Evolutionary conservation across 2,888 invertebrate genomes (phyloP), one percentile per base, ranked within the genome.

Genomic region (Nemapogon koenigi): DNA sequence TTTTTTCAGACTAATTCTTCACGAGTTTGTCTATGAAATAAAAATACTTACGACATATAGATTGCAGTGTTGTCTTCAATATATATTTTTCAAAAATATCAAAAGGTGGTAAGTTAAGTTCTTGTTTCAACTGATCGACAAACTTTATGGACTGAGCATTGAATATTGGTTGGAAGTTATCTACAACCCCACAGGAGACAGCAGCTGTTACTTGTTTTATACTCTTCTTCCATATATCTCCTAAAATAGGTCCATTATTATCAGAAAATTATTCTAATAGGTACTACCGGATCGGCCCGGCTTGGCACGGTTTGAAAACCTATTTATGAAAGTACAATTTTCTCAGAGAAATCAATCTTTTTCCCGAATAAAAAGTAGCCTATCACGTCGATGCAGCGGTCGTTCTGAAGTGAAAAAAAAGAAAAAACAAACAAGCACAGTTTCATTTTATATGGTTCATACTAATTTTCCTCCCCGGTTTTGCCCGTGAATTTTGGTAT

Each of bases 1-100:
- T 8, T 7, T 22, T 22, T 22, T 22, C 22, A 7, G 22, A 7
- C 6, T 7, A 7, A 8, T 6, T 22, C 8, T 22, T 22, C 22
- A 22, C 22, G 8, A 7, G 8, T 8, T 6, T 22, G 22, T 22
- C 22, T 6, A 7, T 27, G 14, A 35, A 28, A 33, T 4, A 27
- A 17, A 16, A 8, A 1, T n/a, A 56, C 62, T 62, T 43, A 69
- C 72, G 65, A 37, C 68, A 69, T 28, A 71, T 65, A 6, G 63
- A 41, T 41, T 70, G 68, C 36, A 72, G 38, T 0, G 69, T 62
- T 2, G 52, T 51, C 10, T 49, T 48, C 1, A 63, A 54, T 17
- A 72, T 38, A 27, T 53, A 49, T 10, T 62, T 52, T 2, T 60
- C 40, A 40, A 60, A 45, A 0, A 53, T 43, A 37, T 69, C 53